Evolutionary conservation across 2,888 invertebrate species (phyloP).

Genomic region (Rapana venosa): DNA sequence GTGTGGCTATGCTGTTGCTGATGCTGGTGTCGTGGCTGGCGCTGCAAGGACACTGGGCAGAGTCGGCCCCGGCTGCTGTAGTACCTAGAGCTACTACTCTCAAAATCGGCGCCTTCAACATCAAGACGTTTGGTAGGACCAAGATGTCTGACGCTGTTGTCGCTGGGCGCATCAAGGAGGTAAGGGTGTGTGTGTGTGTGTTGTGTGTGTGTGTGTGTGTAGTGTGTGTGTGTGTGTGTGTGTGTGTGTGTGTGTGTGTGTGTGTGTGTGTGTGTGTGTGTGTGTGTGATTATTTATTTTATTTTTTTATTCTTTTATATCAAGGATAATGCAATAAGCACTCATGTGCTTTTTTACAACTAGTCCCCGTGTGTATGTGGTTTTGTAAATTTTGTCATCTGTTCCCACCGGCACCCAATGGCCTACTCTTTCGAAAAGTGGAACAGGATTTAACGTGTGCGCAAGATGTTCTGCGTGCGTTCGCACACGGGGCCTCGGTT

Average conservation of each 20-base stretch:
- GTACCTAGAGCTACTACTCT: conserved; percentile 22
- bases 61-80: not conserved
- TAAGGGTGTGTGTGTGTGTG: conserved; percentile 32
- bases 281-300: no score
- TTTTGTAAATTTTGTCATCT: no score
- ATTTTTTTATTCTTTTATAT: no score
- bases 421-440: no score
- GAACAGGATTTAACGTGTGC: no score
- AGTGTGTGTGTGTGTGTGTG: conserved; percentile 7
- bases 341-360: no score
- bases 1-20: not conserved
- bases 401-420: no score
- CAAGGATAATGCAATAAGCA: no score
- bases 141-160: conserved; percentile 62
- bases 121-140: conserved; percentile 61
- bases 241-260: conserved; percentile 5
- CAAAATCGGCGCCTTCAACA: conserved; percentile 63
- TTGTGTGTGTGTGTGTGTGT: not conserved
- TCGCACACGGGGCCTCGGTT: no score
- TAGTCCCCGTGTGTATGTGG: no score
- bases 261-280: not conserved
- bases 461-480: no score
- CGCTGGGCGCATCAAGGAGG: conserved; percentile 59
- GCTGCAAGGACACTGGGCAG: not conserved
- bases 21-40: not conserved